Evolutionary conservation across 2,113 vertebrate species (phyloP).

Genomic region (Aix galericulata): DNA sequence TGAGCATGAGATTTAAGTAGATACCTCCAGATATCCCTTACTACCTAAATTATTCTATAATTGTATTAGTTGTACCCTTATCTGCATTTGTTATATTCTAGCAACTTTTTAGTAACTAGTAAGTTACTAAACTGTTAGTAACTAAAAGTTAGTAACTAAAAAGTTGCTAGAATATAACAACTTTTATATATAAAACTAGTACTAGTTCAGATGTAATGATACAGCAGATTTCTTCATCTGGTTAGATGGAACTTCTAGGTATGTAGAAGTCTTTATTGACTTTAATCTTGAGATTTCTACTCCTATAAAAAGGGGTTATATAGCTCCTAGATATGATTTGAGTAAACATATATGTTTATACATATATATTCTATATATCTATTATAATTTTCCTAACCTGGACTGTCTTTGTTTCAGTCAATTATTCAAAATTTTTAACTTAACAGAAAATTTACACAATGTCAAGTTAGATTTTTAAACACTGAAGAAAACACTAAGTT

Average conservation of each 20-base stretch:
- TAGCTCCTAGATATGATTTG: no score
- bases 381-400: neutral
- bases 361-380: no score
- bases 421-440: neutral
- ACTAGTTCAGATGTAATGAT: neutral
- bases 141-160: no score
- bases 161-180: no score
- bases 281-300: neutral
- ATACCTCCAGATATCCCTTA: neutral
- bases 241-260: no score
- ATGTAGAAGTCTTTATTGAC: neutral
- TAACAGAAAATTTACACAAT: neutral
- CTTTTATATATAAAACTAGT: no score
- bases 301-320: neutral
- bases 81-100: neutral
- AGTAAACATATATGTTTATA: no score
- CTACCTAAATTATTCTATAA: neutral
- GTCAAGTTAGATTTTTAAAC: neutral
- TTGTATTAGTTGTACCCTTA: neutral
- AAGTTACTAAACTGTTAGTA: no score
- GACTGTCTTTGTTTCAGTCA: neutral
- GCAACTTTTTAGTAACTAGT: no score
- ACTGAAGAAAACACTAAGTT: neutral
- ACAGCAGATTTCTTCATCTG: neutral
- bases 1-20: neutral